Percentiles rank a stretch among this genome's conserved stretches.
Conservation (phyloP, 1,140 invertebrate genomes). For the Diorhabda sublineata region DNA sequence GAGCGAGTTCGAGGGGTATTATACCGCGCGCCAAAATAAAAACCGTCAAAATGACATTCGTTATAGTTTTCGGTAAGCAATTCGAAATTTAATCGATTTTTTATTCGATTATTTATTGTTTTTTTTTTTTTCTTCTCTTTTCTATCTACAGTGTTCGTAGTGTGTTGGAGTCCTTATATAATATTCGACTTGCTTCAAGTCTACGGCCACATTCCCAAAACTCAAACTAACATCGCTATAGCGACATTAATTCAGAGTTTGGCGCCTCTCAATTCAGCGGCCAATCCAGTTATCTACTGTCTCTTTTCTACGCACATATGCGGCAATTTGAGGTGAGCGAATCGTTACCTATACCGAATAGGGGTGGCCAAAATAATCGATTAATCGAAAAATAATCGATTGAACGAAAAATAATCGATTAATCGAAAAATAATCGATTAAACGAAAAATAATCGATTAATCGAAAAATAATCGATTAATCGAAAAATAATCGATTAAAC, state of each 20-base stretch:
- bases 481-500: too few species aligned
- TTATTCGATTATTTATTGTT: neutral
- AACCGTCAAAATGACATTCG: constrained; percentile 96
- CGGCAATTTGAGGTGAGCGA: constrained; percentile 71
- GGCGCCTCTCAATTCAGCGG: constrained; percentile 88
- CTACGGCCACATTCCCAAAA: constrained; percentile 75
- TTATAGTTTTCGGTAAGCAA: constrained; percentile 84
- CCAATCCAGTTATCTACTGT: constrained; percentile 93
- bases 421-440: too few species aligned
- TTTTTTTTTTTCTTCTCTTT: neutral
- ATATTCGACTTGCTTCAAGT: constrained; percentile 91
- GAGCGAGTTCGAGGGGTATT: constrained; percentile 77
- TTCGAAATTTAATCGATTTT: neutral
- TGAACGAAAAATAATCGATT: neutral
- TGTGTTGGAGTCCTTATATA: constrained; percentile 95
- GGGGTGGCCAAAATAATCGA: neutral
- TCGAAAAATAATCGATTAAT: too few species aligned
- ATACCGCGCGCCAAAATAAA: constrained; percentile 93
- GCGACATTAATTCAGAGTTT: constrained; percentile 90
- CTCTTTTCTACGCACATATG: constrained; percentile 89
- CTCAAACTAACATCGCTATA: constrained; percentile 76
- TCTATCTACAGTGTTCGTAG: constrained; percentile 73
- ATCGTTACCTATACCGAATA: too few species aligned
- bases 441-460: too few species aligned
- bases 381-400: too few species aligned